Evolutionary conservation across 2,888 invertebrate genomes (phyloP).

Genomic region (Adelphocoris suturalis): DNA sequence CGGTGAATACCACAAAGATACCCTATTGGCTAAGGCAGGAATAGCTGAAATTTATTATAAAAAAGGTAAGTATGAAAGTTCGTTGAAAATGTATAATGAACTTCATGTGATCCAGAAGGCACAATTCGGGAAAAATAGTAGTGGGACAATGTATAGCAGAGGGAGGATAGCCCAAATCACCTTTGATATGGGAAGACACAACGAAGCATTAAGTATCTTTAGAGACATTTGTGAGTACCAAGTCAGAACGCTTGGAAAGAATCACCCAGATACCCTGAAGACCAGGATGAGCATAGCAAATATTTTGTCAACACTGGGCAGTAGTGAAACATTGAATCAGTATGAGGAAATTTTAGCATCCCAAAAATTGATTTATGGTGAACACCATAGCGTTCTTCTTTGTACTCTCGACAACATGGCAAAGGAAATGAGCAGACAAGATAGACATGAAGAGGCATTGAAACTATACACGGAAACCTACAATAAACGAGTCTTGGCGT

Average conservation of each 20-base stretch:
- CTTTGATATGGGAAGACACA: background rate
- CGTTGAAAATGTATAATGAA: background rate
- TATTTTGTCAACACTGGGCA: background rate
- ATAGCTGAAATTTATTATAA: background rate
- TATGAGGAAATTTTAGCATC: slow-evolving; percentile 2
- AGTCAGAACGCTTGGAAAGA: background rate
- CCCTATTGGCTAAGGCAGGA: background rate
- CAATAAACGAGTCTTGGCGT: background rate
- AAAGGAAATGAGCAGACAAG: background rate
- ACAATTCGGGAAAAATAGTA: background rate
- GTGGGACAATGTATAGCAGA: background rate
- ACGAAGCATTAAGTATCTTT: background rate
- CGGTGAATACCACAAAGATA: background rate
- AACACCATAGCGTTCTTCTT: background rate
- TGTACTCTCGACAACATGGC: background rate
- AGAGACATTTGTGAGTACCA: background rate
- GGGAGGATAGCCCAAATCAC: background rate
- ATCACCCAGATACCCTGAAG: background rate
- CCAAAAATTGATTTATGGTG: slow-evolving; percentile 16
- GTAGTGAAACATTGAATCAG: background rate
- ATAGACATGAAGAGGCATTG: background rate
- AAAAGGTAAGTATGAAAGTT: background rate
- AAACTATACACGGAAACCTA: background rate
- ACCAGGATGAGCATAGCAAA: background rate
- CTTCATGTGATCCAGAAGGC: background rate